phyloP scores from a whole-genome alignment of 2,797 vertebrate genomes.

The Hemibagrus guttatus region DNA sequence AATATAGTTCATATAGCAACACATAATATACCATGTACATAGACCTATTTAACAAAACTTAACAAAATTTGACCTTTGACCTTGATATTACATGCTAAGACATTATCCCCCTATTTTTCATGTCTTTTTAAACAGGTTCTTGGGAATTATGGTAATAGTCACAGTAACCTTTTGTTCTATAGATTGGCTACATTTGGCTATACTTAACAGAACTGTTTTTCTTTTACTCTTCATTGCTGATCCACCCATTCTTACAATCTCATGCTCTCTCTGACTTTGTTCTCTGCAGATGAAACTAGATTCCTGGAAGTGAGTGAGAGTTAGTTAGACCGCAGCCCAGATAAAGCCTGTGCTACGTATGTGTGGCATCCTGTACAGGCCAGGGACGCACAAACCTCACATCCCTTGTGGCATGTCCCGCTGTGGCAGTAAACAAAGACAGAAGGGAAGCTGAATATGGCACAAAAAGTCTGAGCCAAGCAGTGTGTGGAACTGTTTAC shows the following conservation, averaged over 20 bases:
- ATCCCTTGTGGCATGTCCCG: slow-evolving; percentile 55
- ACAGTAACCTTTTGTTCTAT: not conserved
- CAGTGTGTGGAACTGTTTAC: slow-evolving; percentile 31
- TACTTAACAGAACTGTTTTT: not conserved
- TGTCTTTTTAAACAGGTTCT: not conserved
- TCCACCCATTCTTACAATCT: slow-evolving; percentile 42
- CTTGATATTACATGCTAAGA: not conserved
- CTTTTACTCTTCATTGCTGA: slow-evolving; percentile 28
- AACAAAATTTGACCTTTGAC: not conserved
- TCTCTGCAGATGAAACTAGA: slow-evolving; percentile 75
- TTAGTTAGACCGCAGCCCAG: slow-evolving; percentile 76
- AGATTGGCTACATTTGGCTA: not conserved
- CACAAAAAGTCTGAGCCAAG: slow-evolving; percentile 35
- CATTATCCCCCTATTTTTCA: not conserved
- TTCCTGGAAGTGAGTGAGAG: slow-evolving; percentile 82
- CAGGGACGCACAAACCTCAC: slow-evolving; percentile 64
- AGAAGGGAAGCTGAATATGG: slow-evolving; percentile 40
- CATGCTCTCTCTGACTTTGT: slow-evolving; percentile 47
- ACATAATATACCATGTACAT: not conserved
- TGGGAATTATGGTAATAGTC: not conserved
- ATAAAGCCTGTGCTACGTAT: slow-evolving; percentile 70
- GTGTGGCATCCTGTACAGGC: slow-evolving; percentile 59
- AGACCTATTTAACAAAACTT: not conserved
- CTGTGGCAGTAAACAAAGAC: slow-evolving; percentile 52
- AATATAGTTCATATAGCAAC: not conserved